These are phyloP conservation scores for Euschistus heros DNA, from an alignment of 1,140 invertebrate genomes.

Conservation along the genomic window DNA sequence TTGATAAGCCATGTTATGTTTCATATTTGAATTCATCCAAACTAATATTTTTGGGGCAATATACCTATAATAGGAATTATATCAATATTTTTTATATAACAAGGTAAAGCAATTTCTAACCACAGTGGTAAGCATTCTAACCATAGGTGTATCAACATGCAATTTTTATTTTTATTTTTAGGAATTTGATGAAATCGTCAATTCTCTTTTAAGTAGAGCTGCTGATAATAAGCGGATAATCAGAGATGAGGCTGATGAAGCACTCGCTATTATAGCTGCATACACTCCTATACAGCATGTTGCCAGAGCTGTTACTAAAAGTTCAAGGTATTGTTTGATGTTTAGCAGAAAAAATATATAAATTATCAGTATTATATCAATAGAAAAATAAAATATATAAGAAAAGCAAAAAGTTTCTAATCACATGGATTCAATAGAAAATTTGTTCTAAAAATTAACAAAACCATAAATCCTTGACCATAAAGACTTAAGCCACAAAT, in stretches of 20 bases:
- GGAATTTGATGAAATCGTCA: constrained; percentile 5
- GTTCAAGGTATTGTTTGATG: not conserved
- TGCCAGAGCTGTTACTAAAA: not conserved
- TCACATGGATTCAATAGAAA: not conserved
- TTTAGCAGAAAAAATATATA: too few species aligned
- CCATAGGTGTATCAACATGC: too few species aligned
- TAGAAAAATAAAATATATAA: not conserved
- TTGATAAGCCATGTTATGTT: too few species aligned
- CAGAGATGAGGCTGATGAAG: constrained; percentile 4
- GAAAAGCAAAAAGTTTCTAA: not conserved
- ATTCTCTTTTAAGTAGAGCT: not conserved
- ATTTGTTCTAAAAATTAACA: not conserved
- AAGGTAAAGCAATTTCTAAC: too few species aligned
- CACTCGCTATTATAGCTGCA: not conserved
- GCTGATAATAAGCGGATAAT: not conserved
- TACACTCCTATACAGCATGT: constrained; percentile 3
- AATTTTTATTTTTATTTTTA: not conserved
- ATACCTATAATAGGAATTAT: too few species aligned
- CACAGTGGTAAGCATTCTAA: too few species aligned
- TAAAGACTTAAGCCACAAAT: too few species aligned
- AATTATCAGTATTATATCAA: not conserved
- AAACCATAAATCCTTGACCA: too few species aligned
- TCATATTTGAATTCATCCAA: too few species aligned
- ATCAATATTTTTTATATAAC: too few species aligned
- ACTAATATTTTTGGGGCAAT: too few species aligned